Evolutionary conservation across 1,140 invertebrate genomes (phyloP).

Genomic region (Drosophila repletoides): DNA sequence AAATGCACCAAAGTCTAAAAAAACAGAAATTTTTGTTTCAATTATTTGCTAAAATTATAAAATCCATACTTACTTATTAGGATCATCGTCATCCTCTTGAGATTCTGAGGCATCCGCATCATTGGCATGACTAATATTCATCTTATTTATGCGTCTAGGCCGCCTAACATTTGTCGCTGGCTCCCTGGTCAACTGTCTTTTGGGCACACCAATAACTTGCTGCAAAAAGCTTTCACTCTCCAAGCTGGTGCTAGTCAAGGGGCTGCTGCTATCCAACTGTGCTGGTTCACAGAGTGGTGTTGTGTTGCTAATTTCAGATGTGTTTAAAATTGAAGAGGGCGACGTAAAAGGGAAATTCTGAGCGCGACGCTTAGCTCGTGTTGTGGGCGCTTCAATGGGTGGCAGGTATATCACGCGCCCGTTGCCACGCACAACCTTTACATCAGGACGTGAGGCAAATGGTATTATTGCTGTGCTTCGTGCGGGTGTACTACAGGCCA

Average conservation of each 20-base stretch:
- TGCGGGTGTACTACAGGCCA: constrained; percentile 58
- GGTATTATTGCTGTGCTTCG: constrained; percentile 2
- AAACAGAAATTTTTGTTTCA: background rate
- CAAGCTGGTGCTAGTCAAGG: constrained; percentile 34
- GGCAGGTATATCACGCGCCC: constrained; percentile 89
- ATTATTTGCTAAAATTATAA: background rate
- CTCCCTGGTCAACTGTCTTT: constrained; percentile 17
- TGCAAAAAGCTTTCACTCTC: constrained; percentile 29
- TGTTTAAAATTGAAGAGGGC: background rate
- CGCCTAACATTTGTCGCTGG: background rate
- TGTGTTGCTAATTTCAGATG: constrained; percentile 35
- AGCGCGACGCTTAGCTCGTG: constrained; percentile 83
- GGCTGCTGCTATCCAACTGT: constrained; percentile 47
- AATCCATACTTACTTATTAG: constrained; percentile 84
- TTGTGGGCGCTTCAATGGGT: constrained; percentile 90
- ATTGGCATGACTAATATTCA: constrained; percentile 26
- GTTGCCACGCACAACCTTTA: constrained; percentile 88
- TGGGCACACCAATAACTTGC: background rate
- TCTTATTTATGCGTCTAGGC: constrained; percentile 51
- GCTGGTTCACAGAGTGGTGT: constrained; percentile 34
- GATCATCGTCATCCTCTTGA: constrained; percentile 94
- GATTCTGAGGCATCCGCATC: constrained; percentile 86
- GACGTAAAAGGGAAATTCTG: constrained; percentile 40
- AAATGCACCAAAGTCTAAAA: constrained; percentile 95
- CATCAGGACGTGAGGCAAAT: constrained; percentile 41